Conservation (phyloP, 1,140 invertebrate species). For the Dinoponera quadriceps region DNA sequence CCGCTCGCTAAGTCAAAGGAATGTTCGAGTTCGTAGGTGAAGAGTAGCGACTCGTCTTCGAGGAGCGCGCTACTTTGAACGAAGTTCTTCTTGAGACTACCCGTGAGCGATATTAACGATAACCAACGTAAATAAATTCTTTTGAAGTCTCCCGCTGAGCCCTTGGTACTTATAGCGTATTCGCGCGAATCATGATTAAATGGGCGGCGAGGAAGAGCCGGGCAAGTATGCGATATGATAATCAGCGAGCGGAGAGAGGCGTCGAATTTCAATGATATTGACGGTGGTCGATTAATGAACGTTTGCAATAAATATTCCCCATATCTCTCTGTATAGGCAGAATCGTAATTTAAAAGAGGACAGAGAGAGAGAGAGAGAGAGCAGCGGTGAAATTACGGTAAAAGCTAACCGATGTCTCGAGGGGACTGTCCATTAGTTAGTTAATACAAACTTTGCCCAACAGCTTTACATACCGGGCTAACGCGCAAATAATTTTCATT, state of each 20-base stretch:
- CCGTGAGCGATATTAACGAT: conserved; percentile 46
- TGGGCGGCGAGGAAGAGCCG: neutral
- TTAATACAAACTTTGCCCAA: conserved; percentile 27
- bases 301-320: conserved; percentile 29
- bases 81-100: conserved; percentile 35
- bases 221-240: neutral
- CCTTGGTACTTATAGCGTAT: conserved; percentile 2
- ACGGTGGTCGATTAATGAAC: neutral
- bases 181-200: conserved; percentile 25
- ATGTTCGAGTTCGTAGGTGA: conserved; percentile 42
- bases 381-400: conserved; percentile 10
- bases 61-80: conserved; percentile 34
- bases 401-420: neutral
- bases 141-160: conserved; percentile 24
- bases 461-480: neutral
- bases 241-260: neutral
- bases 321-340: neutral
- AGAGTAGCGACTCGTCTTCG: conserved; percentile 26
- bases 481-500: conserved; percentile 19
- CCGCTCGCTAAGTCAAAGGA: conserved; percentile 61
- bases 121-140: conserved; percentile 45
- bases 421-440: neutral
- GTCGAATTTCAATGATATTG: conserved; percentile 9
- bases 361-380: no score
- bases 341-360: neutral